These are phyloP conservation scores for Irena cyanogastra DNA, from an alignment of 2,113 vertebrate genomes.

Conservation along the genomic window DNA sequence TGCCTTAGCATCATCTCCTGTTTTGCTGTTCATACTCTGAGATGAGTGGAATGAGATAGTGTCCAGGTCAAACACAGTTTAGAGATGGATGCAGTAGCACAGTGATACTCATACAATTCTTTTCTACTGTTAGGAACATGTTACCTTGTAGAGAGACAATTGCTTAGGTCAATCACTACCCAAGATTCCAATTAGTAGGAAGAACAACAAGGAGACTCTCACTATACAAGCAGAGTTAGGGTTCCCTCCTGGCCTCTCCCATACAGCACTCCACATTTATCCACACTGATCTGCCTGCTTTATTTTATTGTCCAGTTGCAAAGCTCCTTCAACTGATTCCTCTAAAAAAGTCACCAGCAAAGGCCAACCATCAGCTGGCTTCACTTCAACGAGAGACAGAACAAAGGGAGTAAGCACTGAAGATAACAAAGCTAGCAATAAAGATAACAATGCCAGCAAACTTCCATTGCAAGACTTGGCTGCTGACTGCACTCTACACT, in stretches of 20 bases:
- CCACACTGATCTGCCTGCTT: neutral
- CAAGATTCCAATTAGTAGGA: neutral
- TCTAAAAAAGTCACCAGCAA: neutral
- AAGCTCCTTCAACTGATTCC: neutral
- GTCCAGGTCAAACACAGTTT: neutral
- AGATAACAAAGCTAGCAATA: neutral
- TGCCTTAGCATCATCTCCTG: neutral
- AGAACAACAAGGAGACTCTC: neutral
- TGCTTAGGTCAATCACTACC: neutral
- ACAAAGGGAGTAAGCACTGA: neutral
- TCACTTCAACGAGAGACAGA: neutral
- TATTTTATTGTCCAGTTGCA: neutral
- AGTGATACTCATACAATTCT: neutral
- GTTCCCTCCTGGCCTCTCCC: neutral
- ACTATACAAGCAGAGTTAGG: neutral
- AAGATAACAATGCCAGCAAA: neutral
- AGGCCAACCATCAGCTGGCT: neutral
- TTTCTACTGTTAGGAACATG: neutral
- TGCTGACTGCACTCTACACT: neutral
- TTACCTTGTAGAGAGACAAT: neutral
- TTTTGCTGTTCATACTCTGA: neutral
- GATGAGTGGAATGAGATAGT: neutral
- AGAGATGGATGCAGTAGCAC: neutral
- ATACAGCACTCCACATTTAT: neutral
- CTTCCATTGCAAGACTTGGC: neutral